These are phyloP conservation scores for Tribolium madens DNA, from an alignment of 1,140 invertebrate species.

Conservation along the genomic window DNA sequence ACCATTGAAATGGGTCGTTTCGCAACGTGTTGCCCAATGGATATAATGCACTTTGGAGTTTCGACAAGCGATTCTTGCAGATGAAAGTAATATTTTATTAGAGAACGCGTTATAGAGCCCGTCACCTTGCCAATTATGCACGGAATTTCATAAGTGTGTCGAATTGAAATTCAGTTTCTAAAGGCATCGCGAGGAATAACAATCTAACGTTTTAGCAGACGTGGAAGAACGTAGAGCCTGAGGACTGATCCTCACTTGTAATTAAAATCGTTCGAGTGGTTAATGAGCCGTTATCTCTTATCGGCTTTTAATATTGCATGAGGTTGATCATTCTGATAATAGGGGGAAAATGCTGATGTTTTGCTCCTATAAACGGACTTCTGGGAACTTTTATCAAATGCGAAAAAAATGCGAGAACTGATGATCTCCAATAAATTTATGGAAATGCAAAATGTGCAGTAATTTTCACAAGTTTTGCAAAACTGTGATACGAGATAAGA, in stretches of 20 bases:
- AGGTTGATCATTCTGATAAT: not conserved
- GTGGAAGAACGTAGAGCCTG: not conserved
- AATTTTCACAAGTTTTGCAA: not conserved
- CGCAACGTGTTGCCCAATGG: constrained; percentile 5
- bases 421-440: not conserved
- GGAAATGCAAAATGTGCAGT: not conserved
- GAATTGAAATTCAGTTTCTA: constrained; percentile 51
- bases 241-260: not conserved
- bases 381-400: not conserved
- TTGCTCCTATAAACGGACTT: not conserved
- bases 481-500: not conserved
- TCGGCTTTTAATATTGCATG: not conserved
- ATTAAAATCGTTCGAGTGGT: not conserved
- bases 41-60: constrained; percentile 17
- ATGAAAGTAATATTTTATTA: constrained; percentile 39
- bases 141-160: constrained; percentile 55
- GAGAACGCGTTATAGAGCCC: constrained; percentile 5
- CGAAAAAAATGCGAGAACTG: not conserved
- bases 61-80: constrained; percentile 24
- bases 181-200: not conserved
- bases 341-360: not conserved
- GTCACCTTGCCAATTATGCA: constrained; percentile 53
- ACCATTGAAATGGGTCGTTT: not conserved
- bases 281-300: not conserved
- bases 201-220: not conserved